phyloP scores from a whole-genome alignment of 2,797 vertebrate genomes.

The Euphonia xanthogaster region DNA sequence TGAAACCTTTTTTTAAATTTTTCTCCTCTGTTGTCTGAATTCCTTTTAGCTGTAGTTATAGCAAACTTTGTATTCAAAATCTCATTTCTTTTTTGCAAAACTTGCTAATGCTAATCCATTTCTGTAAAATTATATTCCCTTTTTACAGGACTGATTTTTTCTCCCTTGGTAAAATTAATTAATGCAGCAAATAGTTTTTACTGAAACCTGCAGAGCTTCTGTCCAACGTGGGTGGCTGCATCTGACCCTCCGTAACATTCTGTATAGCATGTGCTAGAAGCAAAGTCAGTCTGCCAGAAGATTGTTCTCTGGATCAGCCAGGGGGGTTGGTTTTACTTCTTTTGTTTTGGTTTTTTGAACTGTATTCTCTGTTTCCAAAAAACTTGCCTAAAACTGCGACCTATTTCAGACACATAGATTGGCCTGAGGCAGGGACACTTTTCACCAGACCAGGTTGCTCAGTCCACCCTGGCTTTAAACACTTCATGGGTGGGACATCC shows the following conservation, averaged over 20 bases:
- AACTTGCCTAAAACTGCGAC: neutral
- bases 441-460: neutral
- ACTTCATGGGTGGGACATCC: neutral
- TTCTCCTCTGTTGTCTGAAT: neutral
- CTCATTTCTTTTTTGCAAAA: neutral
- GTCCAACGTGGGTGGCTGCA: accelerated
- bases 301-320: neutral
- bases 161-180: neutral
- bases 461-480: neutral
- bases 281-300: neutral
- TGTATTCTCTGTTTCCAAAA: neutral
- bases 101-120: neutral
- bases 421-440: neutral
- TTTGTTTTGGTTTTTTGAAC: neutral
- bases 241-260: neutral
- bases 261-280: neutral
- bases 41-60: neutral
- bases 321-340: neutral
- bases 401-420: neutral
- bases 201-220: neutral
- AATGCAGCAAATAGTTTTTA: neutral
- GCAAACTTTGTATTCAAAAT: neutral
- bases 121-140: neutral
- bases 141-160: neutral
- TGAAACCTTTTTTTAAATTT: neutral